Evolutionary conservation across 2,113 vertebrate species (phyloP), one percentile per base, ranked within the genome.

Genomic region (Atractosteus spatula): DNA sequence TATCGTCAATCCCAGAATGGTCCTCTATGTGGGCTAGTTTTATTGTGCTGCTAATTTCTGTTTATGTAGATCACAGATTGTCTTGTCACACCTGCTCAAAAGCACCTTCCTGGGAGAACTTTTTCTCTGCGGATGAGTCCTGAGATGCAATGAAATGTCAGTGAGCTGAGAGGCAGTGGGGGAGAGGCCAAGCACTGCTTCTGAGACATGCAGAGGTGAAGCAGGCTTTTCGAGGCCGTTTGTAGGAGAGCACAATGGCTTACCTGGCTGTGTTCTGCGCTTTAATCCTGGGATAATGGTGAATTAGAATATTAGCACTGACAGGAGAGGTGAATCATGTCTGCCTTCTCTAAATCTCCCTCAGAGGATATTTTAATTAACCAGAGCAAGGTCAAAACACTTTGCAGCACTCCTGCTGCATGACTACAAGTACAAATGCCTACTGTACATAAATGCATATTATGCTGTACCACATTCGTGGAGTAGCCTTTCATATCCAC

Each of bases 321-420:
- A 84, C 81, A 79, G 77, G 69, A 80, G 78, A 65, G 68, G 71
- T 69, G 72, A 74, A 76, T 82, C 76, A 79, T 81, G 71, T 82
- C 75, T 83, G 68, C 66, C 13, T 12, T 68, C 8, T 3, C 65
- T 62, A 62, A 55, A 65, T 43, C 62, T 41, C 62, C 41, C 10
- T 41, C 10, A 41, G 62, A 65, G 62, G 17, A 65, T 29, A 65
- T 6, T 41, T 8, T 65, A 65, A 65, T 65, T 65, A 62, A 65
- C 62, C 5, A 41, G 3, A 29, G 29, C 62, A 65, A 65, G 62
- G 62, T 41, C 62, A 65, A 8, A 10, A 65, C 17, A 65, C 62
- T 6, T 41, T 65, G 92, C 82, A 94, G 75, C 93, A 93, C 71
- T 94, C 91, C 14, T 13, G 5, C n/a, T 59, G n/a, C 14, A n/a